Conservation (phyloP, 2,888 invertebrate genomes). For the Lacanobia wlatinum region DNA sequence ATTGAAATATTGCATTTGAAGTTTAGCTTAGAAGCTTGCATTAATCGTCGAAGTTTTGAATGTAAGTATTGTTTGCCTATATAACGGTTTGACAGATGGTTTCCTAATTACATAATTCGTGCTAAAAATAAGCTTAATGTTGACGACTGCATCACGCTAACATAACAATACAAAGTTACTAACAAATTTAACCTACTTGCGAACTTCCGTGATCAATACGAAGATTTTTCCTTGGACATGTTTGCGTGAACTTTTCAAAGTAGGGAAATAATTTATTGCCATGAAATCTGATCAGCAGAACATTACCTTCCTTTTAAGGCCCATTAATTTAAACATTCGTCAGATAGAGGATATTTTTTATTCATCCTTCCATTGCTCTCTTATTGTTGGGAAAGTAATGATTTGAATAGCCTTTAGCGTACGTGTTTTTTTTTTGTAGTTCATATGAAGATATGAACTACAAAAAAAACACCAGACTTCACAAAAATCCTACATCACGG, state of each 20-base stretch:
- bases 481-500: too few relatives aligned
- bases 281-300: slow-evolving; percentile 14
- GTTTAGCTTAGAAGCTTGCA: background rate
- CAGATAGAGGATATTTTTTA: background rate
- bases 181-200: slow-evolving; percentile 41
- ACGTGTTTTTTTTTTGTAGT: too few relatives aligned
- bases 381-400: too few relatives aligned
- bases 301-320: background rate
- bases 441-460: too few relatives aligned
- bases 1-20: background rate
- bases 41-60: too few relatives aligned
- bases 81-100: too few relatives aligned
- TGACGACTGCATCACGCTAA: slow-evolving; percentile 10
- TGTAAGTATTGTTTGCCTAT: too few relatives aligned
- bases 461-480: too few relatives aligned
- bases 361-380: too few relatives aligned
- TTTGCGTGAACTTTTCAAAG: slow-evolving; percentile 28
- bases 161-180: background rate
- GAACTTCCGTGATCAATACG: slow-evolving; percentile 35
- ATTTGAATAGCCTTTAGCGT: too few relatives aligned
- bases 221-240: slow-evolving; percentile 26
- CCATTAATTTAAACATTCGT: background rate
- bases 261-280: slow-evolving; percentile 3
- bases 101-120: background rate
- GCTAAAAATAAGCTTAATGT: slow-evolving; percentile 2